Base-by-base conservation (phyloP, 2,113 vertebrate species). In the Lates calcarifer region DNA sequence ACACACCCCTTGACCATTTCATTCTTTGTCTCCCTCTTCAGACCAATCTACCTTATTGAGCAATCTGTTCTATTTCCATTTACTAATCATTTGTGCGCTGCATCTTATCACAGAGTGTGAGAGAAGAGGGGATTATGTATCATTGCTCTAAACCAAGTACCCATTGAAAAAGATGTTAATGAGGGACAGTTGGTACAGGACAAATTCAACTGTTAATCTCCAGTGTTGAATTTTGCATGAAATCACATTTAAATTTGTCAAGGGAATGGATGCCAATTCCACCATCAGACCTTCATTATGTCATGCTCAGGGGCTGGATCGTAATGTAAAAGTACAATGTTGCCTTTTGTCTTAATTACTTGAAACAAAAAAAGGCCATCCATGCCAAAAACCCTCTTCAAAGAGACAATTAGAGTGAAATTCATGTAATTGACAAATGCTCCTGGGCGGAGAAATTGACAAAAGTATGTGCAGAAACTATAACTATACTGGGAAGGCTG, bases 211-310 rank as follows among this genome's bases (percentile, higher is more conserved):
- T 55, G 58, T 64, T 77, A 62, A 80, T 86, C 55, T 75, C 28
- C 58, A 66, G 39, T 75, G 72, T 43, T 80, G 61, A 73, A 84
- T 69, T 75, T 61, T 43, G 68, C 67, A 82, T 74, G 63, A 75
- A 81, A 85, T 85, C 66, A 53, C 41, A 37, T 79, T 71, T 65
- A 35, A 71, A 74, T 63, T 45, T 72, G 79, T 86, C 65, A 71
- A 71, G 68, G 18, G 63, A 64, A 79, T 9, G 14, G 61, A 77
- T 86, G 57, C 73, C 22, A 80, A 72, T 57, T 83, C 33, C 43
- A 51, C 39, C 3, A n/a, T 85, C 63, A 65, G 35, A 15, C 62
- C 63, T 61, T 70, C 9, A 78, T 18, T 58, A 20, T 33, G 28
- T 15, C 20, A 24, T 2, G 4, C 43, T 75, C 10, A 35, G 28